A percentile compares a stretch with the other conserved stretches of the same genome.
These are phyloP conservation scores for Bombus sibiricus DNA, from an alignment of 1,140 invertebrate genomes.

Conservation along the genomic window DNA sequence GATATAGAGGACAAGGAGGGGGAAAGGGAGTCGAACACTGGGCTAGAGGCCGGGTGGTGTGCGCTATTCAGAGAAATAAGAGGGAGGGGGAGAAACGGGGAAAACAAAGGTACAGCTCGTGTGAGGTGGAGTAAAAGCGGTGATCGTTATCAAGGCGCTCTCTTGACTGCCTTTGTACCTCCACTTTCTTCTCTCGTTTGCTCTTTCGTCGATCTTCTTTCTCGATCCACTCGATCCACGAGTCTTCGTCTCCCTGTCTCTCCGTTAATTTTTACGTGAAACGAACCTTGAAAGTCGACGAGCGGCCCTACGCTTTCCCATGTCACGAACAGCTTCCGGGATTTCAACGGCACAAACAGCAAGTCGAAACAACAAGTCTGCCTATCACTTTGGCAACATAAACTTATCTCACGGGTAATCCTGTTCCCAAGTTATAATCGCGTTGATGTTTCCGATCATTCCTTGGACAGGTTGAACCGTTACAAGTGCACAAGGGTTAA, in stretches of 20 bases:
- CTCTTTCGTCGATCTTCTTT: neutral
- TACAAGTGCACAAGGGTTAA: neutral
- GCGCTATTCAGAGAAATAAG: conserved; percentile 27
- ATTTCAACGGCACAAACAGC: neutral
- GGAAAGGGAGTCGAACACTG: neutral
- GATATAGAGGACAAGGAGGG: neutral
- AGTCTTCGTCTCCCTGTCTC: neutral
- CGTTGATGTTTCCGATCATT: conserved; percentile 6
- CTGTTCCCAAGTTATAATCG: conserved; percentile 22
- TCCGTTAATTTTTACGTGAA: conserved; percentile 23
- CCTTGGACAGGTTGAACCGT: neutral
- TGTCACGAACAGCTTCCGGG: too few species aligned
- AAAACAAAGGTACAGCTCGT: conserved; percentile 40
- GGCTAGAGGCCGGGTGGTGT: too few species aligned
- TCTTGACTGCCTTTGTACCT: neutral
- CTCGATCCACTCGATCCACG: neutral
- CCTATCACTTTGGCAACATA: neutral
- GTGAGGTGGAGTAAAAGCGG: conserved; percentile 20
- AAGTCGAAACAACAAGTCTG: neutral
- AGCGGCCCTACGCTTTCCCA: neutral
- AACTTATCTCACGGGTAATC: neutral
- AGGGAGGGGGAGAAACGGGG: neutral
- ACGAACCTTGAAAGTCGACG: neutral
- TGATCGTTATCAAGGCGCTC: conserved; percentile 25
- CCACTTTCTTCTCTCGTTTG: neutral